Conservation (phyloP, 2,113 vertebrate species). For the Nerophis lumbriciformis region DNA sequence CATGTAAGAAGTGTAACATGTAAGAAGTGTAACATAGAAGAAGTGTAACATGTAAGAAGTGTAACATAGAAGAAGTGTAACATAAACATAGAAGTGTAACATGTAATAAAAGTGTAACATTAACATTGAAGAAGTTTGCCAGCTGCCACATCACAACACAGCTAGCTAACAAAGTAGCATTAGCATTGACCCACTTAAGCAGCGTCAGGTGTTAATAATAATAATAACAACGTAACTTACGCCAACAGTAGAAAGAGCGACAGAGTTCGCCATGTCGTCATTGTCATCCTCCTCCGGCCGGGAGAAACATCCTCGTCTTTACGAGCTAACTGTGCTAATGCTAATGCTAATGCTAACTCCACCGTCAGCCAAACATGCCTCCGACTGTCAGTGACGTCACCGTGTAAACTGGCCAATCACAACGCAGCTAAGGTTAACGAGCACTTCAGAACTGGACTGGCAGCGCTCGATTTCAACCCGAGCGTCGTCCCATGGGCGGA, state of each 20-base stretch:
- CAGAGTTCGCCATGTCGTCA: conserved; percentile 57
- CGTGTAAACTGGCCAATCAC: conserved; percentile 37
- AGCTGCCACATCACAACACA: conserved; percentile 61
- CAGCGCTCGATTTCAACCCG: background rate
- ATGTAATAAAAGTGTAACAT: too few relatives aligned
- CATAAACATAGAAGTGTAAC: too few relatives aligned
- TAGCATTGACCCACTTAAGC: background rate
- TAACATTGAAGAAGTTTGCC: conserved; percentile 35
- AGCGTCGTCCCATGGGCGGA: background rate
- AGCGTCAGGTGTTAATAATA: too few relatives aligned
- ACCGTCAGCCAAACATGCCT: conserved; percentile 17
- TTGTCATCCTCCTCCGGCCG: conserved; percentile 66
- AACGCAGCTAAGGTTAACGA: conserved; percentile 7
- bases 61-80: too few relatives aligned
- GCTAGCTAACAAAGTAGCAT: conserved; percentile 13
- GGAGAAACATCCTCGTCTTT: conserved; percentile 59
- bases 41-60: too few relatives aligned
- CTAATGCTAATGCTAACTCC: conserved; percentile 22
- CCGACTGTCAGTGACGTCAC: conserved; percentile 3
- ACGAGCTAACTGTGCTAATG: background rate
- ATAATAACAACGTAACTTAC: conserved; percentile 45
- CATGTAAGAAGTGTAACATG: too few relatives aligned
- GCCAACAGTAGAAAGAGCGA: conserved; percentile 47
- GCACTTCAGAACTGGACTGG: conserved; percentile 26
- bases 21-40: too few relatives aligned